phyloP scores from a whole-genome alignment of 2,888 invertebrate species.

The Eupelmus urozonus region DNA sequence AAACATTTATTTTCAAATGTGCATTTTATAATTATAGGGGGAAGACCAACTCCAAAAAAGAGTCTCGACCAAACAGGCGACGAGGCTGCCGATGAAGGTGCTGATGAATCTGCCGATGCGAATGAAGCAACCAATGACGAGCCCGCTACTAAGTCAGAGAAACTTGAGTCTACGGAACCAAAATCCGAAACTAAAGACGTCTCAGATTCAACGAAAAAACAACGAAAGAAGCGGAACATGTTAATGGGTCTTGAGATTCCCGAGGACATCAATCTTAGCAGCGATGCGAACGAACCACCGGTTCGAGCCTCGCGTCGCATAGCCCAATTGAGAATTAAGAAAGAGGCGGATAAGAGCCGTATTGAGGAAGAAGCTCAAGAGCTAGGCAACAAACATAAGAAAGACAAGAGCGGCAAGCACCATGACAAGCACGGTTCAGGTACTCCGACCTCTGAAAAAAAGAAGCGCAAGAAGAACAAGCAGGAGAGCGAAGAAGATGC shows the following conservation, averaged over 20 bases:
- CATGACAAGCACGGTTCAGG: constrained; percentile 28
- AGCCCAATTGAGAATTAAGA: constrained; percentile 91
- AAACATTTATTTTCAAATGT: too few relatives aligned
- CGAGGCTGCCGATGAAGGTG: constrained; percentile 28
- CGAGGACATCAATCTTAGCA: constrained; percentile 66
- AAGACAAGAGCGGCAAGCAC: constrained; percentile 52
- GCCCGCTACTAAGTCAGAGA: constrained; percentile 32
- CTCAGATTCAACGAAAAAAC: constrained; percentile 62
- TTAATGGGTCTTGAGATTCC: constrained; percentile 79
- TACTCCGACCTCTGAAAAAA: constrained; percentile 67
- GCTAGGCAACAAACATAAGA: constrained; percentile 81
- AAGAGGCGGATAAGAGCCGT: constrained; percentile 88
- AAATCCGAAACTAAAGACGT: background rate
- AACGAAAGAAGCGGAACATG: constrained; percentile 74
- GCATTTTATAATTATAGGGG: constrained; percentile 22
- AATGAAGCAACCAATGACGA: constrained; percentile 31
- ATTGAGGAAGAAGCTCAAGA: constrained; percentile 86
- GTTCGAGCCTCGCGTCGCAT: constrained; percentile 91
- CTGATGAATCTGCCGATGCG: constrained; percentile 44
- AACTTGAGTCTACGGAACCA: constrained; percentile 2
- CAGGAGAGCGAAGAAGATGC: constrained; percentile 60
- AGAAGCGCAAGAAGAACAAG: constrained; percentile 71
- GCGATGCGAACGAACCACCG: constrained; percentile 76
- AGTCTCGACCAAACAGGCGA: constrained; percentile 12
- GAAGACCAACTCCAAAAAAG: constrained; percentile 19